phyloP scores from a whole-genome alignment of 2,113 vertebrate species.

The Tangachromis dhanisi region DNA sequence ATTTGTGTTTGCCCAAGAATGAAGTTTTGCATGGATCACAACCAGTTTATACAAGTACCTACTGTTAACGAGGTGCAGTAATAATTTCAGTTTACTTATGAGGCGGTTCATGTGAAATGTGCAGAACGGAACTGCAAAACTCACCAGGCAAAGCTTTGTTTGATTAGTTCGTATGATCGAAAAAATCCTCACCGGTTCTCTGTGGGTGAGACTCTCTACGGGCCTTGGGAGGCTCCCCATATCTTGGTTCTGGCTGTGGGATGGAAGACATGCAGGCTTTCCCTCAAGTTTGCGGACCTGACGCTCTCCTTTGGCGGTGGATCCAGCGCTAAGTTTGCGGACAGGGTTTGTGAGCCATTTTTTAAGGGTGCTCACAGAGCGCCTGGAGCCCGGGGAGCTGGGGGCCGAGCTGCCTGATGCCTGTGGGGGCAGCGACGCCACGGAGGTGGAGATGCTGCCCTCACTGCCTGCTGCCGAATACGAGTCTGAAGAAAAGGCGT shows the following conservation, averaged over 20 bases:
- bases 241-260: conserved; percentile 66
- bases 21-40: not conserved
- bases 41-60: not conserved
- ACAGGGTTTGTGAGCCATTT: conserved; percentile 85
- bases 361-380: conserved; percentile 80
- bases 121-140: not conserved
- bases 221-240: conserved; percentile 54
- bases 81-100: conserved; percentile 12
- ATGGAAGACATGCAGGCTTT: conserved; percentile 53
- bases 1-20: conserved; percentile 2
- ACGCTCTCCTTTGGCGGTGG: conserved; percentile 66
- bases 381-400: conserved; percentile 80
- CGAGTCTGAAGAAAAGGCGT: conserved; percentile 69
- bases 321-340: conserved; percentile 75
- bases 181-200: conserved; percentile 67
- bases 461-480: conserved; percentile 86
- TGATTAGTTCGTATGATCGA: not conserved
- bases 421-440: conserved; percentile 79
- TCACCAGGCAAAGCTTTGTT: not conserved
- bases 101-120: not conserved
- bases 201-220: conserved; percentile 59
- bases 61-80: not conserved
- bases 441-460: conserved; percentile 85
- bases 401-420: conserved; percentile 81
- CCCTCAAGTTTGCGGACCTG: conserved; percentile 72